Percentiles rank a stretch among this genome's conserved stretches.
phyloP scores from a whole-genome alignment of 2,888 invertebrate genomes.

The Hyppa rectilinea region DNA sequence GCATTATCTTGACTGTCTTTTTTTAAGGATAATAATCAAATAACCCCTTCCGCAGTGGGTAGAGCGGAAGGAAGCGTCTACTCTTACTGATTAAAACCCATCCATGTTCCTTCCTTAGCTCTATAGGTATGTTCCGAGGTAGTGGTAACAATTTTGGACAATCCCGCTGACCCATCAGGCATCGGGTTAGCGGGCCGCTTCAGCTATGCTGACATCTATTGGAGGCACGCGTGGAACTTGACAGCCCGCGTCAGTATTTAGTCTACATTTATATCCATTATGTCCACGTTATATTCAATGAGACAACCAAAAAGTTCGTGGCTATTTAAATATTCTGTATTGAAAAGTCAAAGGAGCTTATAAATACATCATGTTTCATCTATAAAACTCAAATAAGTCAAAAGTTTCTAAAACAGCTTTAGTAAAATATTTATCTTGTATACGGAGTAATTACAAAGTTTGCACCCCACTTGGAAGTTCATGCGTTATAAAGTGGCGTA shows the following conservation, averaged over 20 bases:
- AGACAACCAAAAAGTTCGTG: background rate
- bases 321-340: background rate
- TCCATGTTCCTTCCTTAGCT: no score
- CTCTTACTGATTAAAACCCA: no score
- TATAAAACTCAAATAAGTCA: constrained; percentile 35
- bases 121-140: no score
- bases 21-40: no score
- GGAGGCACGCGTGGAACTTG: no score
- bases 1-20: no score
- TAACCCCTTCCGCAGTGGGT: no score
- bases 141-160: no score
- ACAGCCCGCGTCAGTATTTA: background rate
- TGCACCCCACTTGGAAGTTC: constrained; percentile 62
- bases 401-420: constrained; percentile 62
- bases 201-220: no score
- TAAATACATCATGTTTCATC: constrained; percentile 19
- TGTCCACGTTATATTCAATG: background rate
- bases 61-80: no score
- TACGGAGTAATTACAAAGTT: constrained; percentile 72
- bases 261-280: background rate
- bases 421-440: constrained; percentile 70
- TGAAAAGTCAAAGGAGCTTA: constrained; percentile 2
- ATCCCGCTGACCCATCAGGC: no score
- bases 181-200: no score
- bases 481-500: constrained; percentile 67